Conservation (phyloP, 2,888 invertebrate species). For the Eilema sororculum region DNA sequence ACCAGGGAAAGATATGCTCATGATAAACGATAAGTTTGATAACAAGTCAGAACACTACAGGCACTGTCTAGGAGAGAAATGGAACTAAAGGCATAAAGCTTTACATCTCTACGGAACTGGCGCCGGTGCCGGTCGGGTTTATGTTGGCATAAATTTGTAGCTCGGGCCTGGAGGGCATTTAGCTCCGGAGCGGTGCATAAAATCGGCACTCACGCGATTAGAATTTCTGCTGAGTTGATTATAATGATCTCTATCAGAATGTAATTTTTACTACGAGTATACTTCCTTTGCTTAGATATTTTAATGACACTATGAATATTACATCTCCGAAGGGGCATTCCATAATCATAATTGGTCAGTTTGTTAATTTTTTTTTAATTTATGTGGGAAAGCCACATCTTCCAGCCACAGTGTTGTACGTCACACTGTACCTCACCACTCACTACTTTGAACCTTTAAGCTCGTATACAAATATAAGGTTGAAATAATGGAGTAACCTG, state of each 20-base stretch:
- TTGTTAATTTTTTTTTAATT: too few relatives aligned
- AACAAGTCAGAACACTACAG: slow-evolving; percentile 51
- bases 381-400: too few relatives aligned
- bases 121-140: slow-evolving; percentile 61
- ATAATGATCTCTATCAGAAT: slow-evolving; percentile 76
- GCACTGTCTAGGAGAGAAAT: slow-evolving; percentile 53
- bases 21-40: slow-evolving; percentile 56
- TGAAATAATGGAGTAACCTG: not conserved
- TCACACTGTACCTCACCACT: too few relatives aligned
- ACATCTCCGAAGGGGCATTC: not conserved
- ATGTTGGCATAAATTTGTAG: slow-evolving; percentile 74
- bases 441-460: not conserved
- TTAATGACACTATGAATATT: not conserved
- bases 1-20: slow-evolving; percentile 56
- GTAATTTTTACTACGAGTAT: slow-evolving; percentile 74
- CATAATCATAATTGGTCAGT: not conserved
- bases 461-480: not conserved
- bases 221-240: slow-evolving; percentile 68
- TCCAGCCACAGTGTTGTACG: too few relatives aligned
- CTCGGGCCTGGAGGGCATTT: slow-evolving; percentile 61
- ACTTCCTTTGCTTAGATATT: slow-evolving; percentile 25
- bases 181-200: slow-evolving; percentile 64
- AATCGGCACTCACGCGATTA: slow-evolving; percentile 68
- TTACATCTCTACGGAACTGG: slow-evolving; percentile 56
- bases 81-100: slow-evolving; percentile 60